Evolutionary conservation across 2,888 invertebrate genomes (phyloP), one percentile per base, ranked within the genome.

Genomic region (Agonum fuliginosum): DNA sequence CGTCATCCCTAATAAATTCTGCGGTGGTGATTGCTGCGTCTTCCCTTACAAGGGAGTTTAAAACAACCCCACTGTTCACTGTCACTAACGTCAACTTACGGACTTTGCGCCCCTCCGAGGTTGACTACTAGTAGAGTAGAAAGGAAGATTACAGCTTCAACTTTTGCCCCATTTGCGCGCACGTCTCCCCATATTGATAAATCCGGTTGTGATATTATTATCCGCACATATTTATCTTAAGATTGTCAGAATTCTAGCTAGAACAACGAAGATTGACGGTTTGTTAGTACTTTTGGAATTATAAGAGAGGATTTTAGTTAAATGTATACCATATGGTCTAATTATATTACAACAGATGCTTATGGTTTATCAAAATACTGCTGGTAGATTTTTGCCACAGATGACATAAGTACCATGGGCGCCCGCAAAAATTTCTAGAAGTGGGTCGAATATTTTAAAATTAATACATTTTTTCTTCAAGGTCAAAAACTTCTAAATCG

Each of bases 1-100:
- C 75, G 75, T 75, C 75, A 75, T 65, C 67, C 34, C 43, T 75
- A 75, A 75, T 75, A 74, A 74, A 74, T 74, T 67, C 22, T 22
- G 46, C 37, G 67, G 65, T 67, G 65, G 27, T 75, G 75, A 75
- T 75, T 75, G 75, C 62, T 17, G 27, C 30, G 34, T 58, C 34
- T 34, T 14, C 34, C 65, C 20, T 17, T 34, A 14, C 5, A 3
- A 22, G 41, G 2, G 41, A 67, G 37, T 67, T 67, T 67, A 41
- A 67, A 67, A 67, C 22, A 41, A 41, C 41, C 27, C 41, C 54
- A 12, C 20, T 24, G 54, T 54, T 54, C 24, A 37, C 10, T 37
- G 37, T n/a, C n/a, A n/a, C n/a, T n/a, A n/a, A n/a, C 37, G 37
- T 54, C 22, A n/a, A 20, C 48, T 48, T 19, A 1, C 48, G 22